Evolutionary conservation across 2,888 invertebrate species (phyloP).

Genomic region (Pseudolycoriella hygida): DNA sequence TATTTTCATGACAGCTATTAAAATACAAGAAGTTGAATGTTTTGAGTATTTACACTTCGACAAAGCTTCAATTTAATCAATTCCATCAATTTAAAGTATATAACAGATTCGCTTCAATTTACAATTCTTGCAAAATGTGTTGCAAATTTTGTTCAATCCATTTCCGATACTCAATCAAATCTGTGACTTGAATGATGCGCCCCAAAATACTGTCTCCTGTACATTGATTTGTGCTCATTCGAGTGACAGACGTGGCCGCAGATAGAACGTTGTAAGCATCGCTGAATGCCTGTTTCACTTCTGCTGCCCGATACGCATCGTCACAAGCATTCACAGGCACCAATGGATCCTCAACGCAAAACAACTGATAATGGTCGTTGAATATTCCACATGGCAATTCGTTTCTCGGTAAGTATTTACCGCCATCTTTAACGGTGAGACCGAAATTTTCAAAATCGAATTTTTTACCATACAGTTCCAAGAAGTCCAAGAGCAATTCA

Average conservation of each 20-base stretch:
- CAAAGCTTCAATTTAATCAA: too few species aligned
- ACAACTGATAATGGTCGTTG: constrained; percentile 78
- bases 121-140: too few species aligned
- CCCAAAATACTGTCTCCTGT: constrained; percentile 55
- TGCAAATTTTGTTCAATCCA: constrained; percentile 31
- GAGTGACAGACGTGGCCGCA: constrained; percentile 45
- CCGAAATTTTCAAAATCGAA: constrained; percentile 92
- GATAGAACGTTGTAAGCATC: constrained; percentile 80
- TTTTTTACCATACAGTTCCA: constrained; percentile 90
- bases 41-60: too few species aligned
- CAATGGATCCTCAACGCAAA: constrained; percentile 96
- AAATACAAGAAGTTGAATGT: too few species aligned
- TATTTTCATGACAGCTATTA: too few species aligned
- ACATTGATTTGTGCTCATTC: constrained; percentile 31
- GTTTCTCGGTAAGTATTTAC: constrained; percentile 85
- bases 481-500: constrained; percentile 87
- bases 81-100: too few species aligned
- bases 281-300: constrained; percentile 85
- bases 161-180: constrained; percentile 51
- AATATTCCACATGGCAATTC: constrained; percentile 86
- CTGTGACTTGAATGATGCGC: constrained; percentile 80
- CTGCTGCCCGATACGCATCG: constrained; percentile 61
- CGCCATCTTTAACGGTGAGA: constrained; percentile 84
- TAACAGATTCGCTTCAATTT: too few species aligned
- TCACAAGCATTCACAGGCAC: constrained; percentile 95